These are phyloP conservation scores for Criorhina ranunculi DNA, from an alignment of 2,888 invertebrate genomes.

Conservation along the genomic window DNA sequence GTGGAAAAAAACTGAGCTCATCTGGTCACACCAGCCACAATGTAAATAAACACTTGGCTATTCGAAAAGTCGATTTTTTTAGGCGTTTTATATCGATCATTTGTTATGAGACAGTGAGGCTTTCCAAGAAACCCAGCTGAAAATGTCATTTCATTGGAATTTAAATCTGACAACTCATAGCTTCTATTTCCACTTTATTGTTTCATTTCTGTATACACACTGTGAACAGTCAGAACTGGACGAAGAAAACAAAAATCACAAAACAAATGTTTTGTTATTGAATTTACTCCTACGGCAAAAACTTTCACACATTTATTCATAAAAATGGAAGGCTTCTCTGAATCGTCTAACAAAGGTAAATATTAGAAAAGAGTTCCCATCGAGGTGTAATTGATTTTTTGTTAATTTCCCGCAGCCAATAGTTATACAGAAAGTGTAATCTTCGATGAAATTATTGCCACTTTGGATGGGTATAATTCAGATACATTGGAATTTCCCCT, in stretches of 20 bases:
- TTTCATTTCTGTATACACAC: constrained; percentile 15
- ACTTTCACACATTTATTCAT: neutral
- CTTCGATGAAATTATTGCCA: constrained; percentile 61
- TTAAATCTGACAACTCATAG: constrained; percentile 18
- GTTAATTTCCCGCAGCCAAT: constrained; percentile 12
- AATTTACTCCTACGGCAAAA: constrained; percentile 18
- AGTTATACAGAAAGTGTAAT: constrained; percentile 43
- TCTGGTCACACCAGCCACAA: too few relatives aligned
- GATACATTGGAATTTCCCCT: constrained; percentile 1
- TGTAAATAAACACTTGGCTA: too few relatives aligned
- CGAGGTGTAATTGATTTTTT: neutral
- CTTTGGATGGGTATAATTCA: constrained; percentile 30
- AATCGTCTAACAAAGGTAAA: constrained; percentile 20
- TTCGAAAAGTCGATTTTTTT: too few relatives aligned
- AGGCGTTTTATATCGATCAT: too few relatives aligned
- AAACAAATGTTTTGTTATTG: constrained; percentile 48
- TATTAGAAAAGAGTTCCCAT: neutral
- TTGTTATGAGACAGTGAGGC: neutral
- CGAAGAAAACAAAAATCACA: constrained; percentile 52
- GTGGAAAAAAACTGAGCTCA: too few relatives aligned
- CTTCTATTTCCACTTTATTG: constrained; percentile 2
- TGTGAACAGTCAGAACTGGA: constrained; percentile 10
- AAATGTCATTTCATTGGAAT: neutral
- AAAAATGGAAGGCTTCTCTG: constrained; percentile 31
- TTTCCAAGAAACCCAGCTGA: neutral